phyloP scores from a whole-genome alignment of 2,113 vertebrate species.

The Bombycilla garrulus region DNA sequence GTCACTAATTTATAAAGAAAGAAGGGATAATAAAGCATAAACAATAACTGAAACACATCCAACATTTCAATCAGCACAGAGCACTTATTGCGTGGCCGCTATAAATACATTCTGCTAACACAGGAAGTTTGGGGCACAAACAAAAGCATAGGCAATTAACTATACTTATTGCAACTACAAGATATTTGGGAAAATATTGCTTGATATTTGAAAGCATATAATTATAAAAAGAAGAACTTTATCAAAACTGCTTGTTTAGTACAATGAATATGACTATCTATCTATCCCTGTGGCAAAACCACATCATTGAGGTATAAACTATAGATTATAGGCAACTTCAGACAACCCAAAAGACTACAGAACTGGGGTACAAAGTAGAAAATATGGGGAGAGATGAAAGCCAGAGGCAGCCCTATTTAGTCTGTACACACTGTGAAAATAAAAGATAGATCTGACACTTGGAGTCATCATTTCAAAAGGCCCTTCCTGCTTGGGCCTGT shows the following conservation, averaged over 20 bases:
- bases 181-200: background rate
- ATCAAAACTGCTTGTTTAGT: background rate
- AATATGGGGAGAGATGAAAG: background rate
- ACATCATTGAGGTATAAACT: background rate
- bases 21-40: background rate
- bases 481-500: background rate
- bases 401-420: background rate
- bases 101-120: background rate
- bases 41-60: background rate
- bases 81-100: accelerated
- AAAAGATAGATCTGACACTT: background rate
- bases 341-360: background rate
- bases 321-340: background rate
- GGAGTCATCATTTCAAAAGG: background rate
- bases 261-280: background rate
- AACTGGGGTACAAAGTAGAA: background rate
- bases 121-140: background rate
- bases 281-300: background rate
- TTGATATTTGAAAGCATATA: background rate
- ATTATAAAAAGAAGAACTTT: background rate
- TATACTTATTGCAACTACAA: background rate
- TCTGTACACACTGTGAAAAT: background rate
- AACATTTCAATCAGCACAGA: background rate
- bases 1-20: background rate
- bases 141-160: background rate